A percentile compares a stretch with the other conserved stretches of the same genome.
Evolutionary conservation across 2,888 invertebrate genomes (phyloP).

Genomic region (Metacarcinus magister): DNA sequence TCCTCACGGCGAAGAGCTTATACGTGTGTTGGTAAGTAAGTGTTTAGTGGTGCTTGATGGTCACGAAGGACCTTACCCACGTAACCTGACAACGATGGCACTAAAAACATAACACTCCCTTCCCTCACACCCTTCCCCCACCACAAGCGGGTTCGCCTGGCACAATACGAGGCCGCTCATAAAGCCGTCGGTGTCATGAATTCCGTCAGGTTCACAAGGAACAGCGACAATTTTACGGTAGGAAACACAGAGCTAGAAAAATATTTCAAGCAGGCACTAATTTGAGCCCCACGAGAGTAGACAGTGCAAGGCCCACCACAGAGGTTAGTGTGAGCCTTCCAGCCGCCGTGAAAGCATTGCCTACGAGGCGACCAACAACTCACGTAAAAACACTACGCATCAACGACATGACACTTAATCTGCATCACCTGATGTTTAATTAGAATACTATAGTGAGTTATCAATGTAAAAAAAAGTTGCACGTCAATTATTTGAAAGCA

Average conservation of each 20-base stretch:
- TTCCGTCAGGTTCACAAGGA: constrained; percentile 43
- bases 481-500: not conserved
- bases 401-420: not conserved
- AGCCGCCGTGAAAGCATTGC: not conserved
- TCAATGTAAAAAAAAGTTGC: not conserved
- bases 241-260: constrained; percentile 16
- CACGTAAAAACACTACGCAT: not conserved
- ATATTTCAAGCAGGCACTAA: not conserved
- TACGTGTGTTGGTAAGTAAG: not conserved
- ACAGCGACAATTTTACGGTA: constrained; percentile 20
- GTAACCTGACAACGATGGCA: not conserved
- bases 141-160: not conserved
- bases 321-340: not conserved
- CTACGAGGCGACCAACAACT: not conserved
- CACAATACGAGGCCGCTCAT: not conserved
- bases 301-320: not conserved
- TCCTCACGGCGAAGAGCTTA: not conserved
- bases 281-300: not conserved
- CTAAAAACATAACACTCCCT: not conserved
- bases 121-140: not conserved
- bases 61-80: not conserved
- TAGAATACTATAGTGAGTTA: not conserved
- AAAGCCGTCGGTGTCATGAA: not conserved
- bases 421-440: not conserved
- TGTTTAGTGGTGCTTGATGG: not conserved